Conservation (phyloP, 2,888 invertebrate species). For the Drosophila phalerata region DNA sequence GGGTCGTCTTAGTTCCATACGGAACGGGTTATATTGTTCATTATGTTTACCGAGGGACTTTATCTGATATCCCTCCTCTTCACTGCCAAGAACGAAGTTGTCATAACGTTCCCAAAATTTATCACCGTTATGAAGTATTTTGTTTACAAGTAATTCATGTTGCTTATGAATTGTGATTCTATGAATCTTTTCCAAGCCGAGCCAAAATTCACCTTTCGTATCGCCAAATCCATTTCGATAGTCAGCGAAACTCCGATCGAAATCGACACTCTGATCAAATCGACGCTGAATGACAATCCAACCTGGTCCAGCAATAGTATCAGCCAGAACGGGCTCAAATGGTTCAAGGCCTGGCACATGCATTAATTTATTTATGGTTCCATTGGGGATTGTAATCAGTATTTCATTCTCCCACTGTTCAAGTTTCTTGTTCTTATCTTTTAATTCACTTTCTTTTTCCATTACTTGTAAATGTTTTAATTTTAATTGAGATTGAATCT, state of each 20-base stretch:
- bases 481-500: not conserved
- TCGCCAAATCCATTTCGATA: no score
- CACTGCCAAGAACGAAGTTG: constrained; percentile 1
- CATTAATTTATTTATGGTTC: not conserved
- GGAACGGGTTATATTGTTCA: not conserved
- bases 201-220: no score
- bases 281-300: constrained; percentile 7
- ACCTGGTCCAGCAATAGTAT: constrained; percentile 2
- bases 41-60: not conserved
- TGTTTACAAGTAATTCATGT: not conserved
- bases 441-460: not conserved
- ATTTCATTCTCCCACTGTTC: no score
- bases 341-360: constrained; percentile 4
- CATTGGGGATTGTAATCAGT: no score
- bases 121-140: not conserved
- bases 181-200: not conserved
- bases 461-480: not conserved
- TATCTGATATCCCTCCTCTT: not conserved
- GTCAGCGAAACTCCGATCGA: no score
- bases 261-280: not conserved
- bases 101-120: not conserved
- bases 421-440: not conserved
- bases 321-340: not conserved
- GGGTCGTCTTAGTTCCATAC: not conserved
- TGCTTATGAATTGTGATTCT: not conserved